Evolutionary conservation across 2,797 vertebrate genomes (phyloP), one percentile per base, ranked within the genome.

Genomic region (Tenualosa ilisha): DNA sequence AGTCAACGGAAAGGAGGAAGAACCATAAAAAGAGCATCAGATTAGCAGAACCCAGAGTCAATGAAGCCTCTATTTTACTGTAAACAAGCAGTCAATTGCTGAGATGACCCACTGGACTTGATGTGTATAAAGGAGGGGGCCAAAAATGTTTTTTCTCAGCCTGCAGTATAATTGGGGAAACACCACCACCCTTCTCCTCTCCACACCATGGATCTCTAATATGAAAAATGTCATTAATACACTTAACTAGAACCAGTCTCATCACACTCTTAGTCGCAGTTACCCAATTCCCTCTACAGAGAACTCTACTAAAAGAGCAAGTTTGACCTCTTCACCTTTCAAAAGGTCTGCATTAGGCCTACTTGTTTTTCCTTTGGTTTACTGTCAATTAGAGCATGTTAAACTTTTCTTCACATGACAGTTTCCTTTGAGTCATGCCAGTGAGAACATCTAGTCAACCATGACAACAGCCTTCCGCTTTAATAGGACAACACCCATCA

Each of bases 361-460:
- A 61, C 7, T 24, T 61, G 6, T 61, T 61, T 61, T 61, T 9
- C n/a, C 59, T 24, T 24, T 61, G 59, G 22, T 63, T 22, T n/a
- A 63, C 7, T 6, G 68, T 72, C 13, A 17, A 72, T 72, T 15
- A 40, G 61, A 26, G n/a, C n/a, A 63, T 37, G 2, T 72, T 31
- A 79, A 9, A 79, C 17, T 46, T 79, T 0, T 79, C 40, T n/a
- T 37, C 12, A 43, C 72, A 79, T 22, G 13, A 40, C 68, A 40
- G 72, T 43, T 79, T 37, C 72, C 72, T 75, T 40, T 22, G 37
- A 79, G 72, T 46, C 37, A 46, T 17, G 7, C 6, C 6, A 79
- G 72, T 6, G 31, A 40, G 68, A 40, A 72, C 68, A 72, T 72
- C 68, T 22, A 40, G 72, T 79, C 37, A 79, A 79, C 72, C 15